Base-by-base conservation (phyloP, 2,113 vertebrate genomes). In the Phylloscopus trochilus region DNA sequence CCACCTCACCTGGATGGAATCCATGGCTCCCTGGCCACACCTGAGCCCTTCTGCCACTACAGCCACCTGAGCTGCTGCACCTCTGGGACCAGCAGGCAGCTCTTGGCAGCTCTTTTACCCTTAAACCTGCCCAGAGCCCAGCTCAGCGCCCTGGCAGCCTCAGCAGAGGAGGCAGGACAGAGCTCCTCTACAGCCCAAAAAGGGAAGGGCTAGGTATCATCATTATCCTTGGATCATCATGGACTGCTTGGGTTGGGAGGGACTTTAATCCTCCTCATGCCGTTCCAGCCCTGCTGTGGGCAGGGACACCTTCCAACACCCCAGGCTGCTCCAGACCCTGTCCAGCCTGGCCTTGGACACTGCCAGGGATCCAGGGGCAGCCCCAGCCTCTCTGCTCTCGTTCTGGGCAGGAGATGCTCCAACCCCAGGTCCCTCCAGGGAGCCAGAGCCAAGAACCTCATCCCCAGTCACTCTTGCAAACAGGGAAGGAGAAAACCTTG, bases 371-470 rank as follows among this genome's bases (percentile, higher is more conserved):
- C n/a, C n/a, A n/a, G n/a, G n/a, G n/a, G n/a, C n/a, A 75, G 13
- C 28, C 69, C 17, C 24, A 35, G 39, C 53, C n/a, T 2, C 28
- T 28, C 43, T 44, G 30, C 24, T 46, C 63, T 44, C 41, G 44
- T 21, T 33, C n/a, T 41, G 31, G 37, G 15, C 33, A 28, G n/a
- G 70, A 46, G 62, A 31, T 41, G 64, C 56, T 44, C 19, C 80
- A 82, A 56, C 9, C 30, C 18, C 1, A 1, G 56, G 19, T 26
- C 3, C 16, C 2, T 33, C 13, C 16, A 2, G 0, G 3, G 41
- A 60, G 60, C 27, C 2, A 8, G 22, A 74, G 46, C 41, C 2
- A 2, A 37, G 30, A 76, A 68, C 31, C n/a, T 51, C 52, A 26
- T 21, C 2, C 1, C 11, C 59, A 33, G 18, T 8, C 59, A 41